These are phyloP conservation scores for Pseudobourletiella spinata DNA, from an alignment of 1,140 invertebrate genomes.

Conservation along the genomic window DNA sequence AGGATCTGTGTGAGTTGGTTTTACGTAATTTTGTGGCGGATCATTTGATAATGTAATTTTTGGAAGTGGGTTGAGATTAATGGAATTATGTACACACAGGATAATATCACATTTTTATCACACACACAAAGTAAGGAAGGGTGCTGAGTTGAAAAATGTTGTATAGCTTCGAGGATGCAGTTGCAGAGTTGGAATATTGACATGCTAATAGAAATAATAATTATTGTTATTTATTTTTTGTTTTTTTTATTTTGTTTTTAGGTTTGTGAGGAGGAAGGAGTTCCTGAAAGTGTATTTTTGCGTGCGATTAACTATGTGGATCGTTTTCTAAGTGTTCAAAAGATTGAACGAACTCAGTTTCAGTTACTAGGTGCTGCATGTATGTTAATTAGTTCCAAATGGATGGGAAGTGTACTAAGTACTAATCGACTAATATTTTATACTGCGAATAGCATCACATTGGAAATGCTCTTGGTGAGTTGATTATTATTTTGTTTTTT, in stretches of 20 bases:
- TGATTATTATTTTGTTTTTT: not conserved
- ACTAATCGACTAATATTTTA: constrained; percentile 77
- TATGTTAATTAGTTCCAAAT: constrained; percentile 79
- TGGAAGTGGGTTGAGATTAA: too few species aligned
- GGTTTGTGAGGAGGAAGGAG: constrained; percentile 85
- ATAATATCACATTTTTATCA: too few species aligned
- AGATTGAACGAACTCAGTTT: constrained; percentile 68
- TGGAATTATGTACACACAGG: too few species aligned
- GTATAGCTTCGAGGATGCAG: too few species aligned
- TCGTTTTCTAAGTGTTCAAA: constrained; percentile 72
- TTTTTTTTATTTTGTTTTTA: constrained; percentile 45
- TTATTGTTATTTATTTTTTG: not conserved
- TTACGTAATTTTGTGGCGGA: too few species aligned
- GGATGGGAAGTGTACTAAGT: constrained; percentile 46
- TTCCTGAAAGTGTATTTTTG: constrained; percentile 83
- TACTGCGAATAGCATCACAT: constrained; percentile 80
- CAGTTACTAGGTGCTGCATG: constrained; percentile 83
- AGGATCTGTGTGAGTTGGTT: too few species aligned
- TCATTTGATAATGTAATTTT: too few species aligned
- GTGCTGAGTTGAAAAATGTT: too few species aligned
- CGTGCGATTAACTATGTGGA: constrained; percentile 87
- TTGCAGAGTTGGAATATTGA: too few species aligned
- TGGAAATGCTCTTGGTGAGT: constrained; percentile 77
- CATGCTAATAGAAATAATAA: too few species aligned
- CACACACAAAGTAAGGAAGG: too few species aligned